Conservation (phyloP, 2,888 invertebrate species). For the Platycnemis pennipes region DNA sequence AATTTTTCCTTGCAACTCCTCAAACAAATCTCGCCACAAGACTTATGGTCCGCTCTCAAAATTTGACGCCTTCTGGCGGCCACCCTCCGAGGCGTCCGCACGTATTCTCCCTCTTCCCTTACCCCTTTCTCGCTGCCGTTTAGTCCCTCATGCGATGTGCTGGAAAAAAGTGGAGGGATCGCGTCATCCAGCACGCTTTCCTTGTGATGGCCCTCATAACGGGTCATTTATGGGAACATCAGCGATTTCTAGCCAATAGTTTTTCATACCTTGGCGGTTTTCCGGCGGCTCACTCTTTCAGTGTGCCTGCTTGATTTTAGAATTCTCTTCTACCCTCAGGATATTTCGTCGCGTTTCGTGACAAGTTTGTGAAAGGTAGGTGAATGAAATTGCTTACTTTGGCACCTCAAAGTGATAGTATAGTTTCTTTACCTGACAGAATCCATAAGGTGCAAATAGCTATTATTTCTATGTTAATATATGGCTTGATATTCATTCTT, state of each 20-base stretch:
- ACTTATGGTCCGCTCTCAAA: neutral
- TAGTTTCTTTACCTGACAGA: too few species aligned
- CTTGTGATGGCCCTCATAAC: conserved; percentile 26
- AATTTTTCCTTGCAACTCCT: neutral
- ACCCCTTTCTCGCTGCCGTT: neutral
- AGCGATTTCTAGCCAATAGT: conserved; percentile 47
- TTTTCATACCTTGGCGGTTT: neutral
- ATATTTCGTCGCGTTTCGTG: neutral
- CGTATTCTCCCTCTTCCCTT: neutral
- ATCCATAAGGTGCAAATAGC: too few species aligned
- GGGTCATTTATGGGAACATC: conserved; percentile 54
- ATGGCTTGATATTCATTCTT: too few species aligned
- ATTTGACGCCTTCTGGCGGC: too few species aligned
- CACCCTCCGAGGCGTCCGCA: too few species aligned
- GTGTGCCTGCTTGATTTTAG: neutral
- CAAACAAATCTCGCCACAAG: neutral
- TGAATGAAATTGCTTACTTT: neutral
- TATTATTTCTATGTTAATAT: too few species aligned
- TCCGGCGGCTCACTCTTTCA: neutral
- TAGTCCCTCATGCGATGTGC: neutral
- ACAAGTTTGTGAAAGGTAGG: neutral
- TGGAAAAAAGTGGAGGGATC: neutral
- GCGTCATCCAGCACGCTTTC: conserved; percentile 37
- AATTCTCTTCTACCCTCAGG: neutral
- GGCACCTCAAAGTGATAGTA: too few species aligned